These are phyloP conservation scores for Vanessa cardui DNA, from an alignment of 2,888 invertebrate genomes.

Conservation along the genomic window DNA sequence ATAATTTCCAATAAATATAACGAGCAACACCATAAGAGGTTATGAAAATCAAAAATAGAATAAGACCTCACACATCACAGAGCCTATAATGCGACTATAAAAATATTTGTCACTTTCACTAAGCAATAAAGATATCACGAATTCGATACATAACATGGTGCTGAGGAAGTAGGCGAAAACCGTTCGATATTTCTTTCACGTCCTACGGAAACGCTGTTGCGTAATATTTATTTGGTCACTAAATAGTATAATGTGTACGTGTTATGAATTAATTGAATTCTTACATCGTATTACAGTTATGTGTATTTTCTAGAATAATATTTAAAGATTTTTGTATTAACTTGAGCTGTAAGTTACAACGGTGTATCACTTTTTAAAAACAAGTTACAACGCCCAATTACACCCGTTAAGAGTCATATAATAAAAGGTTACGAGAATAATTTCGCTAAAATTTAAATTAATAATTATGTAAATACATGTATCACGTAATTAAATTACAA, in stretches of 20 bases:
- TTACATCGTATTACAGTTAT: slow-evolving; percentile 2
- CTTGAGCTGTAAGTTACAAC: too few species aligned
- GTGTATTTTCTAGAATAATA: not conserved
- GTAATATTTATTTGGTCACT: slow-evolving; percentile 30
- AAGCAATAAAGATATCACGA: slow-evolving; percentile 31
- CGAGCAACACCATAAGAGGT: too few species aligned
- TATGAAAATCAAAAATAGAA: not conserved
- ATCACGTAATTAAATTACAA: too few species aligned
- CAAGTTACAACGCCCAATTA: too few species aligned
- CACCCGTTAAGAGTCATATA: too few species aligned
- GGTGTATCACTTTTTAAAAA: too few species aligned
- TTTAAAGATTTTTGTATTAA: not conserved
- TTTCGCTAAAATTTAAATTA: too few species aligned
- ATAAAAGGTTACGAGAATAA: too few species aligned
- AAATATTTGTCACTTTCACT: slow-evolving; percentile 39
- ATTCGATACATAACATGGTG: slow-evolving; percentile 31
- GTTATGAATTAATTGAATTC: slow-evolving; percentile 16
- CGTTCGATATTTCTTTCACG: slow-evolving; percentile 30
- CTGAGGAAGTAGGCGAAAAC: slow-evolving; percentile 25
- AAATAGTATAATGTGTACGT: slow-evolving; percentile 26
- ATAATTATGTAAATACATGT: too few species aligned
- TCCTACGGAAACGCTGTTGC: slow-evolving; percentile 21
- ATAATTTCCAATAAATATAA: too few species aligned
- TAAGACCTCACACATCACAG: slow-evolving; percentile 20
- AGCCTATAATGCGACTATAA: slow-evolving; percentile 31